A percentile compares a stretch with the other conserved stretches of the same genome.
These are phyloP conservation scores for Caenorhabditis sp. DNA, from an alignment of 2,888 invertebrate species.

Conservation along the genomic window DNA sequence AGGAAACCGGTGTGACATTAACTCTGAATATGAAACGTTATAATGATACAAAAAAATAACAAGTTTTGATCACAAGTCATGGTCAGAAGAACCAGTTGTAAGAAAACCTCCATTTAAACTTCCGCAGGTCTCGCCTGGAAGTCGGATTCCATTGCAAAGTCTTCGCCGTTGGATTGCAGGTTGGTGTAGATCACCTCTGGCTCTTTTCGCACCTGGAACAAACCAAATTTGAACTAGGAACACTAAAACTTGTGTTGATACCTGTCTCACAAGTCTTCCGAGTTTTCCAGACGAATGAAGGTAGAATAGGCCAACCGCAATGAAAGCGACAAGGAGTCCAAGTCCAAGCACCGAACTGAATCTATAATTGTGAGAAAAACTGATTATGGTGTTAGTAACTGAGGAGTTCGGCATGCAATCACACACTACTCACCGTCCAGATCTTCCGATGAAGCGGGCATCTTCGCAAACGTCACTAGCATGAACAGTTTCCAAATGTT, in stretches of 20 bases:
- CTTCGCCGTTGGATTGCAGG: conserved; percentile 59
- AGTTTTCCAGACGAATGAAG: conserved; percentile 48
- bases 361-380: conserved; percentile 26
- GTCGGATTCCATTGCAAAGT: conserved; percentile 59
- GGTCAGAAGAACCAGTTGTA: neutral
- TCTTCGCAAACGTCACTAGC: conserved; percentile 50
- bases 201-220: conserved; percentile 46
- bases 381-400: conserved; percentile 23
- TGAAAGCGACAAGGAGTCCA: conserved; percentile 29
- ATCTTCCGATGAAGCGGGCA: conserved; percentile 38
- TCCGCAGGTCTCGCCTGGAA: conserved; percentile 71
- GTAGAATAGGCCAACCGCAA: conserved; percentile 26
- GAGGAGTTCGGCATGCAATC: conserved; percentile 9
- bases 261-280: conserved; percentile 17
- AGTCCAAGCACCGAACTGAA: conserved; percentile 46
- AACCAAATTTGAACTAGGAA: too few species aligned
- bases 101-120: conserved; percentile 62
- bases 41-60: neutral
- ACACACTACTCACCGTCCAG: conserved; percentile 34
- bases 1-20: conserved; percentile 30
- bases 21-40: neutral
- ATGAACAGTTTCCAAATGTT: conserved; percentile 35
- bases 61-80: conserved; percentile 21
- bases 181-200: conserved; percentile 68
- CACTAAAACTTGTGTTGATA: neutral